Evolutionary conservation across 2,113 vertebrate species (phyloP).

Genomic region (Montifringilla adamsi): DNA sequence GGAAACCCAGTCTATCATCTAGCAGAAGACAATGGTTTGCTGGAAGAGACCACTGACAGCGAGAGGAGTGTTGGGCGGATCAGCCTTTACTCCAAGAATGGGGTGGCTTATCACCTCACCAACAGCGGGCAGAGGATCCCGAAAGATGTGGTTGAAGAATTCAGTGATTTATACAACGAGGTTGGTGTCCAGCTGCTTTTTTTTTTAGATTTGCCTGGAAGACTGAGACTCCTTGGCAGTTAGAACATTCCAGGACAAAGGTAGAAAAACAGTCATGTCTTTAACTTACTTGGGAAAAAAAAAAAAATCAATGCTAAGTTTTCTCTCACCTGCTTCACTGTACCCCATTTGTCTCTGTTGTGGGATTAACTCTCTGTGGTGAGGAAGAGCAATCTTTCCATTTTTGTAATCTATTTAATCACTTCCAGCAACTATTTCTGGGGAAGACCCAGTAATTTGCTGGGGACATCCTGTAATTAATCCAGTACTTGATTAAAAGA

Average conservation of each 20-base stretch:
- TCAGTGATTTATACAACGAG: slow-evolving; percentile 99
- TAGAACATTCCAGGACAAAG: not conserved
- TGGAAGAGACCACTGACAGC: slow-evolving; percentile 91
- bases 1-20: slow-evolving; percentile 98
- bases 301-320: not conserved
- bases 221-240: too few relatives aligned
- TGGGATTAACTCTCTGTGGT: not conserved
- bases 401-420: not conserved
- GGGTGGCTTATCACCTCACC: slow-evolving; percentile 96
- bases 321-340: not conserved
- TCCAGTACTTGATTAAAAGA: not conserved
- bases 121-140: slow-evolving; percentile 90
- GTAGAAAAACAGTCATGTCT: not conserved
- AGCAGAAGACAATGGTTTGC: slow-evolving; percentile 94
- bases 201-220: not conserved
- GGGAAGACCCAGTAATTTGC: not conserved
- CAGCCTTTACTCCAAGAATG: slow-evolving; percentile 96
- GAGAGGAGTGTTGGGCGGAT: slow-evolving; percentile 93
- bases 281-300: not conserved
- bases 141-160: slow-evolving; percentile 99
- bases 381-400: not conserved
- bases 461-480: not conserved
- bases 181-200: slow-evolving; percentile 68
- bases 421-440: not conserved
- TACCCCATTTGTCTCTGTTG: not conserved